Evolutionary conservation across 2,888 invertebrate species (phyloP).

Genomic region (Troides aeacus): DNA sequence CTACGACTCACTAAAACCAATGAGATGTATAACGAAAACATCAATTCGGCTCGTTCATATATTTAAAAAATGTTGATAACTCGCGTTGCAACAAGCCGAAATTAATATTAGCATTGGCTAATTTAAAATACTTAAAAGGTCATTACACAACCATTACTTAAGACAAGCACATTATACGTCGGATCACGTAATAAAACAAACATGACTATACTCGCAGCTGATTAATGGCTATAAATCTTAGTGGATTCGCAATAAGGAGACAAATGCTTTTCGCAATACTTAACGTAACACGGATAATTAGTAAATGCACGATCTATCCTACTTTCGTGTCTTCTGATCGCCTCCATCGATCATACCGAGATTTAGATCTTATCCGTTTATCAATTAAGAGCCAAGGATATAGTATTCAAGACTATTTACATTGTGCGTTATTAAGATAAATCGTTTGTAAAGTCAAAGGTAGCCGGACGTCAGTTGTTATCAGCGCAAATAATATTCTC

Average conservation of each 20-base stretch:
- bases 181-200: conserved; percentile 65
- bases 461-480: too few relatives aligned
- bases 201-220: conserved; percentile 51
- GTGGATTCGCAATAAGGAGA: conserved; percentile 65
- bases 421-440: not conserved
- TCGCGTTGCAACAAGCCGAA: conserved; percentile 34
- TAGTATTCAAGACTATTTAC: conserved; percentile 31
- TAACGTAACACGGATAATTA: conserved; percentile 71
- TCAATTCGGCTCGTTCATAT: conserved; percentile 32
- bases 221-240: conserved; percentile 66
- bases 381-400: conserved; percentile 39
- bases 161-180: conserved; percentile 59
- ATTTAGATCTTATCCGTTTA: conserved; percentile 62
- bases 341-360: conserved; percentile 65
- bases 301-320: conserved; percentile 71
- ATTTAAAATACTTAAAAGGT: conserved; percentile 60
- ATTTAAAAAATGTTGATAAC: conserved; percentile 21
- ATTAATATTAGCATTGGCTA: conserved; percentile 47
- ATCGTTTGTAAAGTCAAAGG: conserved; percentile 5
- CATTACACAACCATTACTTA: conserved; percentile 60
- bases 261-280: conserved; percentile 65
- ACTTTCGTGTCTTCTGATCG: conserved; percentile 68
- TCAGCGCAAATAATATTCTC: too few relatives aligned
- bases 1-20: conserved; percentile 44
- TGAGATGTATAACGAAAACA: conserved; percentile 41